A percentile compares a stretch with the other conserved stretches of the same genome.
Evolutionary conservation across 1,140 invertebrate genomes (phyloP).

Genomic region (Aphaenogaster rudis): DNA sequence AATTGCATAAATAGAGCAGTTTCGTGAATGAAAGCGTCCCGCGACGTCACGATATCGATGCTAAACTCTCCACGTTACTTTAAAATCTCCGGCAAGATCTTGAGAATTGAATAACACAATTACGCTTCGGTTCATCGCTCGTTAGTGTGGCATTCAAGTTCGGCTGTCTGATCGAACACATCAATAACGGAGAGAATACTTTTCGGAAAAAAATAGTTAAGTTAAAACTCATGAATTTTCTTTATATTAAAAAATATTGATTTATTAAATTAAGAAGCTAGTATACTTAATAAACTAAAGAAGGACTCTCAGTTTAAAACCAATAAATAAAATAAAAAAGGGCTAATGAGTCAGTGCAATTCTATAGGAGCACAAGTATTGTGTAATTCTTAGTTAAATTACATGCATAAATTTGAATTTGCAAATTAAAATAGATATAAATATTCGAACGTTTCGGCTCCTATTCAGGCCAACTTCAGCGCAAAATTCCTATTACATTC

Average conservation of each 20-base stretch:
- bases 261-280: neutral
- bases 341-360: too few relatives aligned
- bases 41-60: slow-evolving; percentile 13
- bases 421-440: too few relatives aligned
- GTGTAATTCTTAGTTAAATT: too few relatives aligned
- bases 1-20: slow-evolving; percentile 32
- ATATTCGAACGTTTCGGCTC: too few relatives aligned
- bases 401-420: too few relatives aligned
- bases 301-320: too few relatives aligned
- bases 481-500: too few relatives aligned
- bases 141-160: neutral
- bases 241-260: neutral
- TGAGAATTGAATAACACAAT: slow-evolving; percentile 4
- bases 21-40: slow-evolving; percentile 46
- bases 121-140: neutral
- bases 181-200: neutral
- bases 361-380: too few relatives aligned
- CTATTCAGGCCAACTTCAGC: too few relatives aligned
- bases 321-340: too few relatives aligned
- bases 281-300: neutral
- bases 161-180: neutral
- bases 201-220: neutral
- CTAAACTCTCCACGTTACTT: neutral
- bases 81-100: slow-evolving; percentile 9
- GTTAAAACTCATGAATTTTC: neutral